These are phyloP conservation scores for Tylochromis polylepis DNA, from an alignment of 2,113 vertebrate genomes.

Conservation along the genomic window DNA sequence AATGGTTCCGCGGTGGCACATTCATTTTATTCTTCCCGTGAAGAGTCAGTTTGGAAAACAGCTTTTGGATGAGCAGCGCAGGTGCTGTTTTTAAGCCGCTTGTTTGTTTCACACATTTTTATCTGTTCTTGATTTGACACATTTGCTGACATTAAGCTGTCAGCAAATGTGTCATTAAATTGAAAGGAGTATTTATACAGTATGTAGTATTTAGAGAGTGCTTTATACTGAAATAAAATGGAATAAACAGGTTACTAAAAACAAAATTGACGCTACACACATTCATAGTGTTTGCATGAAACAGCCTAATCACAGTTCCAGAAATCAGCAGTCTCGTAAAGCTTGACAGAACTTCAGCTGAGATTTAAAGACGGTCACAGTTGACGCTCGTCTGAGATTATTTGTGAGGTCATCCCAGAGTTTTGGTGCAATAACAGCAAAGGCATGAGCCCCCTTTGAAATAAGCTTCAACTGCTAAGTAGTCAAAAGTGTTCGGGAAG, in stretches of 20 bases:
- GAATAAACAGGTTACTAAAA: neutral
- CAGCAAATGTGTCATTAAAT: too few relatives aligned
- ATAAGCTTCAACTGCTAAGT: neutral
- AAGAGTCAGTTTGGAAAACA: neutral
- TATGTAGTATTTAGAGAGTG: too few relatives aligned
- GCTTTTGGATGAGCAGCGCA: rapidly evolving
- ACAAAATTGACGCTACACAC: neutral
- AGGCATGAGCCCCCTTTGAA: neutral
- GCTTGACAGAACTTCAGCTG: neutral
- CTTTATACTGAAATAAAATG: too few relatives aligned
- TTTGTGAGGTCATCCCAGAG: neutral
- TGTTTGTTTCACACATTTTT: neutral
- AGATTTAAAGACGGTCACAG: neutral
- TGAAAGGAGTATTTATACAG: neutral
- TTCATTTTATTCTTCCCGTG: neutral
- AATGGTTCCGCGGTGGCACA: neutral
- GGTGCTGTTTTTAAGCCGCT: neutral
- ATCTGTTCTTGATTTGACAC: neutral
- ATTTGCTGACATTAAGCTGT: neutral
- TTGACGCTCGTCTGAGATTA: neutral
- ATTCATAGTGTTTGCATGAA: neutral
- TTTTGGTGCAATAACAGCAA: neutral
- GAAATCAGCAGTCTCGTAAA: neutral
- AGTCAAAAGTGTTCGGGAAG: neutral
- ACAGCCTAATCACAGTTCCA: neutral